Evolutionary conservation across 2,888 invertebrate genomes (phyloP), one percentile per base, ranked within the genome.

Genomic region (Cerceris rybyensis): DNA sequence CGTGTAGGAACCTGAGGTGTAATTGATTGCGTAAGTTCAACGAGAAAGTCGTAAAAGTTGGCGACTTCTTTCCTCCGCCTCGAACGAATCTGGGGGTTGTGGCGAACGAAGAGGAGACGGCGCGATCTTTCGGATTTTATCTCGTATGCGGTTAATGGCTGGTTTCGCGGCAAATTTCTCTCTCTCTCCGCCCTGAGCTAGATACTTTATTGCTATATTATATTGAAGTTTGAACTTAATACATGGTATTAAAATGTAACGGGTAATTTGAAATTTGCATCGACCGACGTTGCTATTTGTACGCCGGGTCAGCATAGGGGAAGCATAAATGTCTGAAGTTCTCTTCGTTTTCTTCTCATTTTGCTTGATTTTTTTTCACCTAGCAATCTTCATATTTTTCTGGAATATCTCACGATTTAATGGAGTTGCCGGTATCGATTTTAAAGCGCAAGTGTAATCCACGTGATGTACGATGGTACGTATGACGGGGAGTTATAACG

Each of bases 161-260:
- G 73, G 79, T 63, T 79, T 69, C 78, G 46, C 73, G 79, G 68
- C 79, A 68, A 68, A 65, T 59, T 79, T n/a, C n/a, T n/a, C 67
- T 79, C 59, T 17, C 11, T 71, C 77, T 65, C 42, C n/a, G 78
- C 78, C 77, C 50, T 41, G 59, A 64, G 78, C 54, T 65, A 67
- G 60, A 61, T 61, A 52, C 28, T 42, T 67, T 67, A 78, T 76
- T 68, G 59, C 76, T 71, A 64, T 71, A 78, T 78, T 78, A 78
- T 55, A 61, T 71, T 59, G 78, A 78, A 70, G 63, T 78, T 78
- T 65, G 39, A 52, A 46, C 55, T 67, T 64, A 60, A 76, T 65
- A 43, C 8, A 28, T 17, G 50, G 13, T 16, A 71, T 76, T 68
- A 71, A 52, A 42, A 7, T 43, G 67, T 64, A 78, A 66, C 77